Evolutionary conservation across 2,113 vertebrate species (phyloP), one percentile per base, ranked within the genome.

Genomic region (Myxocyprinus asiaticus): DNA sequence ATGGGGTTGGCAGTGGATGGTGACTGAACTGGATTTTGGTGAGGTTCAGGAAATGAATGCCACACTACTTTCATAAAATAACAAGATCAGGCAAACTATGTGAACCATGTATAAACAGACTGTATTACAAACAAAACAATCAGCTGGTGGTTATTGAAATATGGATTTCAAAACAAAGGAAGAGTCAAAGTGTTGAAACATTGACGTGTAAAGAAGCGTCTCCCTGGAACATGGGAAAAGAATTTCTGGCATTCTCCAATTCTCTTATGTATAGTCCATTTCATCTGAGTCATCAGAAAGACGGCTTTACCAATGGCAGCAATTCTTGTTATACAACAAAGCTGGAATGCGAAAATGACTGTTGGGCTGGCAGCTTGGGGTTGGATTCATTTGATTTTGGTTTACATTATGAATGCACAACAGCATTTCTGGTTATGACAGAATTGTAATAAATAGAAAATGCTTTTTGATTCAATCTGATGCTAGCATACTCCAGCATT

Each of bases 11-110:
- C 89, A 87, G 84, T 78, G 66, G 79, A 86, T 67, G 66, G 84
- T 82, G 59, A 33, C 22, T 33, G 64, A 72, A 62, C 68, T 33
- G 22, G 22, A 33, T 33, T 33, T 90, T 82, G 84, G 59, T 84
- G 83, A 84, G 82, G 82, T 84, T 78, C 73, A 62, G 63, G 63
- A 47, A 56, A 81, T 86, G 86, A 91, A 90, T 91, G 90, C 89
- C 90, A 71, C 88, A 88, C 82, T 89, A 33, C 86, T 76, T 85
- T 82, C 70, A 79, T 82, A 86, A 86, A 89, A 91, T 86, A 93
- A 89, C 89, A 89, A 90, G 84, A 91, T 69, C 79, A 84, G 87
- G 91, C 85, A 87, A 93, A 92, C 81, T 90, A 93, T 93, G 91
- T 68, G 66, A 92, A 82, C 88, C 88, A 92, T 90, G 91, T 88